Base-by-base conservation (phyloP, 1,140 invertebrate genomes). In the Drosophila orena region DNA sequence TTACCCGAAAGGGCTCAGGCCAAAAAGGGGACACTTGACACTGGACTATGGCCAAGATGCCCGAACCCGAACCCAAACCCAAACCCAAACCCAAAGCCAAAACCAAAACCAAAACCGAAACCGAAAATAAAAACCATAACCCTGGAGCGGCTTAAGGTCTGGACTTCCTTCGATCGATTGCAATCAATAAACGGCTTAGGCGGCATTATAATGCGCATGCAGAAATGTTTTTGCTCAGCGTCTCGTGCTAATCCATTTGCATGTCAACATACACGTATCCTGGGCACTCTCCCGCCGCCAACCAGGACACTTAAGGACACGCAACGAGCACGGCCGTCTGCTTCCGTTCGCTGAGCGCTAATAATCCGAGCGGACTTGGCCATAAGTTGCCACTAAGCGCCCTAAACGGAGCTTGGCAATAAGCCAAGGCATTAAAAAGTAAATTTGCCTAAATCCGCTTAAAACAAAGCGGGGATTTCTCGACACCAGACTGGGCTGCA, bases 171-270 rank as follows among this genome's bases (percentile, higher is more conserved):
- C 50, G 56, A 61, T 89, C 76, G 85, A 89, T 89, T 90, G 84
- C 84, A 89, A 89, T 89, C 84, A 90, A 89, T 89, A 89, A 89
- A 89, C 85, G 85, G 84, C 84, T 89, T 89, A 89, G 56, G 24
- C 62, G 62, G 68, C 75, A 84, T 72, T 66, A 77, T 50, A 40
- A 65, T 57, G 66, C 72, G 66, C 72, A 76, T 60, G 68, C 52
- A 73, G 50, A 85, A 74, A 77, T 84, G 65, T 83, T 76, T 79
- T 27, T n/a, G 46, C 46, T 50, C 57, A 47, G 42, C 46, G 65
- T 65, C 72, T 59, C 55, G 74, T 57, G 62, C 53, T 88, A 88
- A 88, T 88, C 84, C 84, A 84, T 89, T 84, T 84, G 79, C 72
- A 74, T 84, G 79, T 89, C 84, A 89, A 88, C 15, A 44, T 30